Conservation (phyloP, 2,113 vertebrate species). For the Brachirus orientalis region DNA sequence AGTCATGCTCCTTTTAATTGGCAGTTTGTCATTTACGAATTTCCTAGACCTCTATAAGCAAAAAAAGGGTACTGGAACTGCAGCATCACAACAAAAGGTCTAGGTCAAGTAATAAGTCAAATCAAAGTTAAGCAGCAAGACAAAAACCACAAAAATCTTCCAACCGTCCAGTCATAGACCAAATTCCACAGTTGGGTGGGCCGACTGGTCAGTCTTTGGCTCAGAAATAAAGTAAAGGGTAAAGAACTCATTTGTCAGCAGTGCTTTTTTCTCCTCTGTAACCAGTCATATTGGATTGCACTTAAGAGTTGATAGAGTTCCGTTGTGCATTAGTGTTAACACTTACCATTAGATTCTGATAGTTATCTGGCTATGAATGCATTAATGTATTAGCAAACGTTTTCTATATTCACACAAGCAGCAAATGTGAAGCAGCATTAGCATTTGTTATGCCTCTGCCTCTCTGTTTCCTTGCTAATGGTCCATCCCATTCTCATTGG, state of each 20-base stretch:
- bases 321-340: not conserved
- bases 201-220: too few relatives aligned
- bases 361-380: not conserved
- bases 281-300: slow-evolving; percentile 1
- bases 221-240: not conserved
- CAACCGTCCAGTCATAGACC: not conserved
- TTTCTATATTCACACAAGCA: not conserved
- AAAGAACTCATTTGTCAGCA: too few relatives aligned
- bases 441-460: not conserved
- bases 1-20: slow-evolving; percentile 8
- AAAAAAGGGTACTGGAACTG: too few relatives aligned
- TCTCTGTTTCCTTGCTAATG: too few relatives aligned
- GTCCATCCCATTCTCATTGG: not conserved
- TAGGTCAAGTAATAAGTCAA: too few relatives aligned
- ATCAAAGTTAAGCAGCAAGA: not conserved
- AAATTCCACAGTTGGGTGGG: not conserved
- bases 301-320: not conserved
- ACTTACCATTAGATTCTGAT: not conserved
- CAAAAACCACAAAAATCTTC: not conserved
- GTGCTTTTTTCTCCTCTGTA: not conserved
- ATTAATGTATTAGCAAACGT: not conserved
- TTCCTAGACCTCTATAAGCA: not conserved
- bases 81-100: too few relatives aligned
- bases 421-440: not conserved
- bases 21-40: not conserved